Evolutionary conservation across 2,797 vertebrate species (phyloP).

Genomic region (Sparus aurata): DNA sequence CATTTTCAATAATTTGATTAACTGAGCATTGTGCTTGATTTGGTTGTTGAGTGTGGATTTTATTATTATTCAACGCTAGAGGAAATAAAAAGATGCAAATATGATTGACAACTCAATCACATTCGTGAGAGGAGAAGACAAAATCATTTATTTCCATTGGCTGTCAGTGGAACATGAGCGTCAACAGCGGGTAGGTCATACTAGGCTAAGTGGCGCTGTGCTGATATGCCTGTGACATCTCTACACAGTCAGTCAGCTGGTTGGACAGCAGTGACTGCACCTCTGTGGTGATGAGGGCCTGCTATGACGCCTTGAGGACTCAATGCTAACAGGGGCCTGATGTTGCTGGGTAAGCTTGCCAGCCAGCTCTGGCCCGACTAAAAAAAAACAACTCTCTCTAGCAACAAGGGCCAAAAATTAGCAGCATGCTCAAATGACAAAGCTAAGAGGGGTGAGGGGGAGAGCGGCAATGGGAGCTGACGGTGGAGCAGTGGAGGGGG

Average conservation of each 20-base stretch:
- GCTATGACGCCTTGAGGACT: slow-evolving; percentile 68
- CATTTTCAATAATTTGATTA: too few species aligned
- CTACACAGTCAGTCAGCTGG: slow-evolving; percentile 55
- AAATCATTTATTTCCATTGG: slow-evolving; percentile 6
- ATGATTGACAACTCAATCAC: background rate
- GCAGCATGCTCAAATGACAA: slow-evolving; percentile 81
- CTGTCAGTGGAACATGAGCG: slow-evolving; percentile 22
- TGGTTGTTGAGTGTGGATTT: background rate
- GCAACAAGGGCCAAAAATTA: slow-evolving; percentile 88
- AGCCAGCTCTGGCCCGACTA: slow-evolving; percentile 58
- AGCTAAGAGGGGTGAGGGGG: background rate
- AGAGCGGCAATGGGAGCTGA: slow-evolving; percentile 57
- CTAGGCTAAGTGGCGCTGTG: slow-evolving; percentile 37
- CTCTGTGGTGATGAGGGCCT: slow-evolving; percentile 54
- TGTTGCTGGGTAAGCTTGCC: slow-evolving; percentile 77
- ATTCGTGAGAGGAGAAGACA: background rate
- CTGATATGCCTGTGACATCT: slow-evolving; percentile 54
- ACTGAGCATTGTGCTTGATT: slow-evolving; percentile 3
- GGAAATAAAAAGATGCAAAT: background rate
- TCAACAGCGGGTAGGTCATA: slow-evolving; percentile 39
- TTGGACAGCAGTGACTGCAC: slow-evolving; percentile 29
- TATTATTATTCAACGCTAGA: background rate
- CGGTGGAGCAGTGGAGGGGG: slow-evolving; percentile 43
- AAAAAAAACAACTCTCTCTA: slow-evolving; percentile 84
- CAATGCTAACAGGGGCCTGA: slow-evolving; percentile 67